Conservation (phyloP, 2,888 invertebrate species). For the Ceratothoa steindachneri region DNA sequence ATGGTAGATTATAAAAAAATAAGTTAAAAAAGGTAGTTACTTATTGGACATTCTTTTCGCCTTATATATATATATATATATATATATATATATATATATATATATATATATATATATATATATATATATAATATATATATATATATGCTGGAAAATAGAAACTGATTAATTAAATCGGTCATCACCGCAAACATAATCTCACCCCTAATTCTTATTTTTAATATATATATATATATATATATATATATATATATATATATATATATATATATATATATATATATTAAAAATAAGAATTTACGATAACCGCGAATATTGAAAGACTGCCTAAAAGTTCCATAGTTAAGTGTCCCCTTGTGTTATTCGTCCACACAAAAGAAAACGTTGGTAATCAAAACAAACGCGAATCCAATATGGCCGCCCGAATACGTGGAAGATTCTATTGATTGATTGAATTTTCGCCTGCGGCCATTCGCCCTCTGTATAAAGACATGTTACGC, state of each 20-base stretch:
- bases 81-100: no score
- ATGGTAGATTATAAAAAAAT: no score
- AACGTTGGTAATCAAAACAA: not conserved
- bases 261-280: not conserved
- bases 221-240: conserved; percentile 6
- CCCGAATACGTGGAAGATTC: not conserved
- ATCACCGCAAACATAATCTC: no score
- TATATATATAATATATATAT: no score
- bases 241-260: conserved; percentile 7
- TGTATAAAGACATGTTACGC: not conserved
- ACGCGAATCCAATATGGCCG: conserved; percentile 5
- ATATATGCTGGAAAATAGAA: no score
- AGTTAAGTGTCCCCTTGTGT: conserved; percentile 5
- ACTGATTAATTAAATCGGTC: no score
- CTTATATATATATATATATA: no score
- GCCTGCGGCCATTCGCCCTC: not conserved
- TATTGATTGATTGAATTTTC: conserved; percentile 6
- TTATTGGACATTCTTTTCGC: no score
- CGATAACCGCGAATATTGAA: not conserved
- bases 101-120: no score
- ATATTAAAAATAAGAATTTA: not conserved
- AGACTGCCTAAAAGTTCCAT: not conserved
- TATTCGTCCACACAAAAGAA: conserved; percentile 2
- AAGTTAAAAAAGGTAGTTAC: no score
- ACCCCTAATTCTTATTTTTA: not conserved